Evolutionary conservation across 2,113 vertebrate genomes (phyloP), one percentile per base, ranked within the genome.

Genomic region (Gambusia holbrooki): DNA sequence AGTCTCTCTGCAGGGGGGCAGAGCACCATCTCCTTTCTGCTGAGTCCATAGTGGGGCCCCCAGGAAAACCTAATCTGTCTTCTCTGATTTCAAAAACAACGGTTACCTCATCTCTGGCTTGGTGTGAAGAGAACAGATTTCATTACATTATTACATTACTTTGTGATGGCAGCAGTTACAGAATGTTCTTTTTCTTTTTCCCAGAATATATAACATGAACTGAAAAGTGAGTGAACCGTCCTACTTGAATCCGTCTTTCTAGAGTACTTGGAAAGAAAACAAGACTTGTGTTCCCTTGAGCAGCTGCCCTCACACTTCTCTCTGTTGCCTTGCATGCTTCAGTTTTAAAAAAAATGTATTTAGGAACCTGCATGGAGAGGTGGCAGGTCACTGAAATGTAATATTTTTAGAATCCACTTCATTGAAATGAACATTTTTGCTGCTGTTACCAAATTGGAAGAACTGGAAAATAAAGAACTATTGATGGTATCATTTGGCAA

Each of bases 81-180:
- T 96, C 92, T 97, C 94, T 78, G 96, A 95, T 90, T 96, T 96
- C 89, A 97, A 86, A 35, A 88, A 96, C 92, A 22, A 93, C 91
- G 81, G 97, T 96, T 84, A 96, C 96, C 92, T 98, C 96, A 93
- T 97, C 96, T 88, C 94, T 93, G 77, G 96, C 96, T 96, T 97
- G 85, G 62, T 35, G 66, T n/a, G 73, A 80, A 73, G 2, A 61
- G 61, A 74, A 73, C 40, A 13, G 35, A 17, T 66, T 81, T 67
- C 30, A 54, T 30, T 76, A 58, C 51, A 58, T 58, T 58, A 25
- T 30, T 76, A 58, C 51, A 58, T 58, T 58, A 25, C 17, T 25
- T 58, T 58, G 22, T n/a, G 51, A 58, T n/a, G 51, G 51, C 51
- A n/a, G 51, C 25, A 25, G 22, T n/a, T 58, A n/a, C 48, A 19